Evolutionary conservation across 2,797 vertebrate species (phyloP).

Genomic region (Bucorvus abyssinicus): DNA sequence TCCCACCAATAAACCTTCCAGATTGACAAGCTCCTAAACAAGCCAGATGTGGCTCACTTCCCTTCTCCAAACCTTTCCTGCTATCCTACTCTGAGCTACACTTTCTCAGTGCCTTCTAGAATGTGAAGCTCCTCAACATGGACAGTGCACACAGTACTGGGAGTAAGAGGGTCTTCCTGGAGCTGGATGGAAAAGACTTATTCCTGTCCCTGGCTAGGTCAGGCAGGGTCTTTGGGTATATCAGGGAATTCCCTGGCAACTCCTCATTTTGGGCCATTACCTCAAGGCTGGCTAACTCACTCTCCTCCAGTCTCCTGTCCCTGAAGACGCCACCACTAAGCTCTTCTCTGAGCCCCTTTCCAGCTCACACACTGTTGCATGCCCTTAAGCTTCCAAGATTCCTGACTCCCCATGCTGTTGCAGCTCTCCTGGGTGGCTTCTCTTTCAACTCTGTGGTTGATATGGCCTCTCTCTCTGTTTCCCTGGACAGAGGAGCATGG

Average conservation of each 20-base stretch:
- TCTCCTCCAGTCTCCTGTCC: background rate
- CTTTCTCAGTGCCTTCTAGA: background rate
- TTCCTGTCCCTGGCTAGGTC: background rate
- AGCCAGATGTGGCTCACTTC: background rate
- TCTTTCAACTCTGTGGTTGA: background rate
- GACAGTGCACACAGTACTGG: too few species aligned
- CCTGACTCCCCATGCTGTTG: background rate
- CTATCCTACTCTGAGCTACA: background rate
- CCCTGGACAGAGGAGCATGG: background rate
- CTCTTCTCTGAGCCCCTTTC: background rate
- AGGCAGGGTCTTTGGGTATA: background rate
- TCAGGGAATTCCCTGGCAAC: background rate
- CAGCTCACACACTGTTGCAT: background rate
- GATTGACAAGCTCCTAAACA: background rate
- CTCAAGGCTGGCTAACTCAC: background rate
- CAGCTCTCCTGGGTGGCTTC: background rate
- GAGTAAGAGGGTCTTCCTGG: background rate
- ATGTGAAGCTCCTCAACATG: accelerated
- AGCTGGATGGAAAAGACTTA: background rate
- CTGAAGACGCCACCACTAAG: background rate
- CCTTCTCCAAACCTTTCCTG: background rate
- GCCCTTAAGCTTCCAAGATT: background rate
- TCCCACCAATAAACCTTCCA: background rate
- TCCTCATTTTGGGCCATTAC: background rate
- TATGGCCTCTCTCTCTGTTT: background rate